These are phyloP conservation scores for Trigoniulus corallinus DNA, from an alignment of 1,140 invertebrate species.

Conservation along the genomic window DNA sequence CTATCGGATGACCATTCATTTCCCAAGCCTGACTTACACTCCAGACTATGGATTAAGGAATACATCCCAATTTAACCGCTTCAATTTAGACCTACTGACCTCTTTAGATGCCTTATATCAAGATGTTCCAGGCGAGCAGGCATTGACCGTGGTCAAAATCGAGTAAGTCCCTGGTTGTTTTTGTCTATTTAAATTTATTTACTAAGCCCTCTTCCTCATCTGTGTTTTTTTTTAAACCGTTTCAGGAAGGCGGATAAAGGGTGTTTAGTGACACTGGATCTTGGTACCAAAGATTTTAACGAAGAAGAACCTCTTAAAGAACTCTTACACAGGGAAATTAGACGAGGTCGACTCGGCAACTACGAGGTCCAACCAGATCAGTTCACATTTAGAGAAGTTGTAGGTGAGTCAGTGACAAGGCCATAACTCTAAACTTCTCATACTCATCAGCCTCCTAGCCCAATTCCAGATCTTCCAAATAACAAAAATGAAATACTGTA, in stretches of 20 bases:
- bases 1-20: conserved; percentile 28
- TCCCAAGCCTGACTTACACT: conserved; percentile 24
- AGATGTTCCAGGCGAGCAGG: conserved; percentile 24
- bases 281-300: conserved; percentile 27
- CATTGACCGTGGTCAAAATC: conserved; percentile 24
- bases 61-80: conserved; percentile 22
- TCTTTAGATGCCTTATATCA: conserved; percentile 26
- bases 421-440: conserved; percentile 9
- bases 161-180: conserved; percentile 15
- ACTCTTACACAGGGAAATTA: conserved; percentile 20
- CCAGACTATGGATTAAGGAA: conserved; percentile 21
- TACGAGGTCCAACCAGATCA: conserved; percentile 25
- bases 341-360: conserved; percentile 20
- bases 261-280: conserved; percentile 25
- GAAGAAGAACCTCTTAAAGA: conserved; percentile 22
- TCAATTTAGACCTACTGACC: conserved; percentile 21
- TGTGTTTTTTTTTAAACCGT: neutral
- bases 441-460: conserved; percentile 1
- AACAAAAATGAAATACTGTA: no score
- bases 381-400: conserved; percentile 30
- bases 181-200: conserved; percentile 3
- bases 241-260: neutral
- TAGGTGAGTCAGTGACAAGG: conserved; percentile 24
- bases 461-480: neutral
- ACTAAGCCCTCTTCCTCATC: neutral